phyloP scores from a whole-genome alignment of 1,140 invertebrate genomes.

The Macrobrachium nipponense region DNA sequence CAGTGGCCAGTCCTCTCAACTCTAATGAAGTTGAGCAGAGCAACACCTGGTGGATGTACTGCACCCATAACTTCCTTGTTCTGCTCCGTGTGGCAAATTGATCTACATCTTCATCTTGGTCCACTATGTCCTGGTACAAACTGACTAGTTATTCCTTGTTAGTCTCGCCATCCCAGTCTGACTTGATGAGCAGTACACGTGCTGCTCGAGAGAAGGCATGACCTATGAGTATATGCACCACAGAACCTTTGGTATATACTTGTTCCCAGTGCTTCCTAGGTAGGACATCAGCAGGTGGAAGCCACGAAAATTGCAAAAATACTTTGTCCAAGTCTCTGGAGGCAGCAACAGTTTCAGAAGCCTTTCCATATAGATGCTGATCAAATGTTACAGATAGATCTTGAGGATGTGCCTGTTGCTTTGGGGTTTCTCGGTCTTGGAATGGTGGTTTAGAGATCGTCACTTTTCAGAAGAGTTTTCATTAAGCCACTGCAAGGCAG shows the following conservation, averaged over 20 bases:
- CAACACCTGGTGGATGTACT: too few relatives aligned
- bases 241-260: constrained; percentile 11
- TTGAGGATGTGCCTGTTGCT: background rate
- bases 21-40: too few relatives aligned
- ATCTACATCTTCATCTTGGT: too few relatives aligned
- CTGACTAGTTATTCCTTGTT: background rate
- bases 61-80: too few relatives aligned
- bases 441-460: too few relatives aligned
- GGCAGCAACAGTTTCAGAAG: constrained; percentile 14
- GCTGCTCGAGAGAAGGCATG: constrained; percentile 32
- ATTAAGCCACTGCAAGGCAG: too few relatives aligned
- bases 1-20: too few relatives aligned
- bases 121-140: too few relatives aligned
- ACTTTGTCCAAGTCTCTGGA: constrained; percentile 8
- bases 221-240: constrained; percentile 26
- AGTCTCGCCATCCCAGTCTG: background rate
- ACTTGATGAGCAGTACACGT: background rate
- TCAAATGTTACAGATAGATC: constrained; percentile 15
- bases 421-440: background rate
- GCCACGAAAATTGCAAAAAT: background rate
- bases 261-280: constrained; percentile 5
- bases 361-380: constrained; percentile 1
- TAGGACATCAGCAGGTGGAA: background rate
- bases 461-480: too few relatives aligned
- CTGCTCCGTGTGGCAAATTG: too few relatives aligned